Evolutionary conservation across 2,888 invertebrate species (phyloP), one percentile per base, ranked within the genome.

Genomic region (Acronicta psi): DNA sequence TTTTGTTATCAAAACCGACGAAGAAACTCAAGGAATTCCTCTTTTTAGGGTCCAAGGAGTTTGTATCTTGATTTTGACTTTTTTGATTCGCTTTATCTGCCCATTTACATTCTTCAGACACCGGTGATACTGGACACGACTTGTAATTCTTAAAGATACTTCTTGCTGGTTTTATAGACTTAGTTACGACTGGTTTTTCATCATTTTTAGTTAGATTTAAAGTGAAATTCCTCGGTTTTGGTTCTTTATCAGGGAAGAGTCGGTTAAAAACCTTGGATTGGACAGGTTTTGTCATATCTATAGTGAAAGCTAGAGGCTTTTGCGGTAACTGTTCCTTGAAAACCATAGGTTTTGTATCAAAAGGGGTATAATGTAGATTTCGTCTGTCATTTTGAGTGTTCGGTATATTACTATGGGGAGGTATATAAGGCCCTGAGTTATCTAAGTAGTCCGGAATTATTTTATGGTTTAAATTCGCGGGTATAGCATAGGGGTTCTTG

Each of bases 81-180:
- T 76, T 82, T 40, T 85, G 79, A 53, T 72, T 84, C 6, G 71
- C 89, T 77, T 93, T 92, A 58, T 95, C 95, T 1, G 93, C 90
- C 96, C 96, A 96, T 81, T 96, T 96, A 36, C 96, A 95, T 80
- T 97, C 97, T 81, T 97, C 97, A 51, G 96, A 97, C 0, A 97
- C 97, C 0, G 97, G 97, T 0, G 97, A 97, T 0, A 97, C 97
- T 0, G 97, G 97, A 71, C 97, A 96, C 5, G 97, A 97, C 77
- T 97, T 97, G 69, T 96, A 96, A 73, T 96, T 95, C 71, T 96
- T 96, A 44, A 96, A 92, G 53, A 96, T 96, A 74, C 95, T 95
- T 13, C 94, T 84, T 10, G 90, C 83, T 29, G 88, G 91, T 0
- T 68, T 68, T 7, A 36, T 31, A 2, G 92, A 86, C 70, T 94